Percentiles rank a stretch among this genome's conserved stretches.
These are phyloP conservation scores for Paedocypris micromegethes DNA, from an alignment of 2,797 vertebrate genomes.

Conservation along the genomic window DNA sequence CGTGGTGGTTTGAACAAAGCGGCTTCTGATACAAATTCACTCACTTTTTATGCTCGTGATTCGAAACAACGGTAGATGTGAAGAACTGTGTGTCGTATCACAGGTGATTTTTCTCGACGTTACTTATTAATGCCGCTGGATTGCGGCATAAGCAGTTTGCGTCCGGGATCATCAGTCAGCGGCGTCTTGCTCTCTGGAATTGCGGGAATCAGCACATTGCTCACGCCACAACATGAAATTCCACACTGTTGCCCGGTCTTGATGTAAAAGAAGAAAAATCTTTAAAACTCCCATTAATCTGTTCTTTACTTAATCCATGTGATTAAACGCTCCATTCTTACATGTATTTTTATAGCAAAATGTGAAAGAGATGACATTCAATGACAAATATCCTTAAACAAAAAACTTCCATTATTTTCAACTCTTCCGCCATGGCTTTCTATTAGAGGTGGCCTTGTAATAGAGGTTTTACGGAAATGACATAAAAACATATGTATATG, in stretches of 20 bases:
- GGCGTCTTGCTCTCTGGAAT: constrained; percentile 31
- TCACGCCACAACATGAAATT: no score
- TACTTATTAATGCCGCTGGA: constrained; percentile 37
- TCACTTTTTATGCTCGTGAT: constrained; percentile 43
- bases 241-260: not conserved
- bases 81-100: constrained; percentile 26
- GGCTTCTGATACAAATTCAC: constrained; percentile 43
- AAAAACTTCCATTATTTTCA: no score
- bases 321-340: no score
- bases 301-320: no score
- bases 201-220: constrained; percentile 40
- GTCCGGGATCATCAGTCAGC: constrained; percentile 44
- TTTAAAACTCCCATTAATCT: constrained; percentile 13
- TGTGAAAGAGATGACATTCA: no score
- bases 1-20: constrained; percentile 31
- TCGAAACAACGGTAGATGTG: constrained; percentile 46
- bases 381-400: no score
- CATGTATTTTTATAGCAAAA: no score
- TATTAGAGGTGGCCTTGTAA: no score
- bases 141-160: constrained; percentile 48
- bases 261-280: not conserved
- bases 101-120: constrained; percentile 40
- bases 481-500: no score
- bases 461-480: no score
- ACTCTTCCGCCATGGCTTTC: no score